Conservation (phyloP, 1,140 invertebrate genomes). For the Macrocentrus cingulum region DNA sequence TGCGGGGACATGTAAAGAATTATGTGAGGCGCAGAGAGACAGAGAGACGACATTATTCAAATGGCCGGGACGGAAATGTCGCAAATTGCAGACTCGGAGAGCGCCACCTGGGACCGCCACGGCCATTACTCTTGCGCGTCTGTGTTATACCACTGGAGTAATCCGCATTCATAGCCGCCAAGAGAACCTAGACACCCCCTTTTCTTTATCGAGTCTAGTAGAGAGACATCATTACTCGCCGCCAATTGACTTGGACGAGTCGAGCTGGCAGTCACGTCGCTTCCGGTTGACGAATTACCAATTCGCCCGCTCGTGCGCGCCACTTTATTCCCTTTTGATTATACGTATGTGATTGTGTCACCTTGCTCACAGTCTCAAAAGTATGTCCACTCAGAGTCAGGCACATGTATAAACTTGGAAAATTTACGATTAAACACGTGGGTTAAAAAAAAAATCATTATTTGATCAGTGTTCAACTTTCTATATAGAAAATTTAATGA, state of each 20-base stretch:
- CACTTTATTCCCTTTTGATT: not conserved
- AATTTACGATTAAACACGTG: too few relatives aligned
- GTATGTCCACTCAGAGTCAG: too few relatives aligned
- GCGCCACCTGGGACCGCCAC: conserved; percentile 31
- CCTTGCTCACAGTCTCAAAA: not conserved
- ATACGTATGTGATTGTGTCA: not conserved
- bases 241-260: conserved; percentile 19
- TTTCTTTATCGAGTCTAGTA: conserved; percentile 17
- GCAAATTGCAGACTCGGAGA: conserved; percentile 33
- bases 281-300: conserved; percentile 15
- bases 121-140: conserved; percentile 33
- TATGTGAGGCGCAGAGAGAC: not conserved
- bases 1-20: not conserved
- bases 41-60: conserved; percentile 31
- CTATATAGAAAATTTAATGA: too few relatives aligned
- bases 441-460: too few relatives aligned
- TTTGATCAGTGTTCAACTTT: too few relatives aligned
- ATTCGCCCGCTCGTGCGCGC: conserved; percentile 7
- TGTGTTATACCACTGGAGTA: conserved; percentile 13
- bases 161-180: conserved; percentile 17
- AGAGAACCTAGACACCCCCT: not conserved
- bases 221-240: conserved; percentile 21
- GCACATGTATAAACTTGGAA: too few relatives aligned
- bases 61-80: conserved; percentile 31
- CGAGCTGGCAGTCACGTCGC: conserved; percentile 3